A percentile compares a stretch with the other conserved stretches of the same genome.
Evolutionary conservation across 2,888 invertebrate genomes (phyloP).

Genomic region (Diaperis boleti): DNA sequence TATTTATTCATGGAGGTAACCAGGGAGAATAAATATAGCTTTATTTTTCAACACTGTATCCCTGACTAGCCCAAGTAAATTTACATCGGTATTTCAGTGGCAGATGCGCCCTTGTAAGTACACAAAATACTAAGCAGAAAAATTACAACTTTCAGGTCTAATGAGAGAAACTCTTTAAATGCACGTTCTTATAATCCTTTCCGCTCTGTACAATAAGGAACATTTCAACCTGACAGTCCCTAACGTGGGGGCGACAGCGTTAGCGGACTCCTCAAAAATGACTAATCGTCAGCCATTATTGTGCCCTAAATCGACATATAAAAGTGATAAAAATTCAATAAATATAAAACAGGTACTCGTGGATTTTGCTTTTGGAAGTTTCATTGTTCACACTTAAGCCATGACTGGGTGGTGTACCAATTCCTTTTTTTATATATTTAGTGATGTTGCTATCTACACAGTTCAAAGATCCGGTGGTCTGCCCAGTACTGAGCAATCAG

Average conservation of each 20-base stretch:
- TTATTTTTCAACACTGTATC: neutral
- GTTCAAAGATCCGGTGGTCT: no score
- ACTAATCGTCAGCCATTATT: no score
- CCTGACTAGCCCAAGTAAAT: neutral
- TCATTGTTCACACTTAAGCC: no score
- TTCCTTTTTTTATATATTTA: no score
- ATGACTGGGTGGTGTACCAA: no score
- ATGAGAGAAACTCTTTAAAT: neutral
- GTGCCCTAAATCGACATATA: no score
- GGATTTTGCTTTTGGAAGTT: no score
- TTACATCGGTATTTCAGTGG: conserved; percentile 1
- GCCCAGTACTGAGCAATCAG: no score
- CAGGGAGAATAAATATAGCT: neutral
- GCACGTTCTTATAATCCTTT: neutral
- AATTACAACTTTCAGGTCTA: neutral
- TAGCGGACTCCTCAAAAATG: neutral
- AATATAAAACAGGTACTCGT: no score
- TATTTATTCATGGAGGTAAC: conserved; percentile 9
- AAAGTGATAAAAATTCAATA: no score
- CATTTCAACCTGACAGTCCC: neutral
- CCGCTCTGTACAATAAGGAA: neutral
- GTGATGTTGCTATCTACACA: no score
- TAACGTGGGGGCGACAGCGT: neutral
- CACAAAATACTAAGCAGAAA: conserved; percentile 16
- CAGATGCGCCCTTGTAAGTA: conserved; percentile 10